phyloP scores from a whole-genome alignment of 92 coral and sea anemone species.

The Chrysogorgia sp. region DNA sequence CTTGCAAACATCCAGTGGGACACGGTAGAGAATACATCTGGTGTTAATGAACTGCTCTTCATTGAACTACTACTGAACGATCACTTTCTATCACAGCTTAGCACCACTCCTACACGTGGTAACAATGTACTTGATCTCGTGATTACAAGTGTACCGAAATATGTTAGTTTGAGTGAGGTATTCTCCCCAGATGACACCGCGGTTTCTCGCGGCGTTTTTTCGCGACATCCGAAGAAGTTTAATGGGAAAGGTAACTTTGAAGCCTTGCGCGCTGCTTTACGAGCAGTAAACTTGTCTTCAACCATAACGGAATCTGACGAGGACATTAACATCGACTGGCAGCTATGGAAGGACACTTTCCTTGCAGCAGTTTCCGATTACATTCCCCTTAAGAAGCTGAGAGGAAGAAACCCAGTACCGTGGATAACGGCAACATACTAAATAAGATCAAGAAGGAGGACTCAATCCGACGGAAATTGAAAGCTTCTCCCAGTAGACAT shows the following conservation, averaged over 20 bases:
- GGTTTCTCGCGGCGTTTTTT: too few relatives aligned
- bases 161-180: too few relatives aligned
- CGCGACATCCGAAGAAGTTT: too few relatives aligned
- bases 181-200: too few relatives aligned
- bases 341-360: slow-evolving; percentile 56
- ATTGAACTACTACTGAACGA: slow-evolving; percentile 10
- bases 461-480: slow-evolving; percentile 51
- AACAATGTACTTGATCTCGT: too few relatives aligned
- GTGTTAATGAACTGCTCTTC: slow-evolving; percentile 42
- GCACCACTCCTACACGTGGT: too few relatives aligned
- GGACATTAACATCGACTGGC: slow-evolving; percentile 53
- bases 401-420: slow-evolving; percentile 52
- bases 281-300: neutral
- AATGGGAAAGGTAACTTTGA: neutral
- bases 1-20: slow-evolving; percentile 43
- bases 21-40: slow-evolving; percentile 15
- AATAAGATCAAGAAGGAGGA: slow-evolving; percentile 56
- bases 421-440: slow-evolving; percentile 57
- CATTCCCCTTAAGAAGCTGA: slow-evolving; percentile 53
- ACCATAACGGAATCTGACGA: neutral
- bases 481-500: slow-evolving; percentile 16
- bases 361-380: slow-evolving; percentile 61
- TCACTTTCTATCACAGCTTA: too few relatives aligned
- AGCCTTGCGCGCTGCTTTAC: neutral
- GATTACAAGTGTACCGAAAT: too few relatives aligned